Evolutionary conservation across 2,888 invertebrate genomes (phyloP).

Genomic region (Zygothrica quintamaculata): DNA sequence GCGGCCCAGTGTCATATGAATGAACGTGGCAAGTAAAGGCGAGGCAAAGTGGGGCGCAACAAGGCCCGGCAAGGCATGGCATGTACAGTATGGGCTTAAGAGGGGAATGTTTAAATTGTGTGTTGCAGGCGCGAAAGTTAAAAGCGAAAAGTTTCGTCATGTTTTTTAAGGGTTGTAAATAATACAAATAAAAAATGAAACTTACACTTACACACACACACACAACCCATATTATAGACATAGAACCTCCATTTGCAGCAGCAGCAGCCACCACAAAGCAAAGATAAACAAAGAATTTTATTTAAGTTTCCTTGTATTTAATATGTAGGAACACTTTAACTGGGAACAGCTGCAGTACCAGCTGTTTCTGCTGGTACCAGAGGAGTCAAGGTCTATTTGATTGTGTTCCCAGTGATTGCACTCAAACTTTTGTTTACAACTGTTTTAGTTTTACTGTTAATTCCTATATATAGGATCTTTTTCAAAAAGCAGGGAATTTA

Average conservation of each 20-base stretch:
- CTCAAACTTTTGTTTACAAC: no score
- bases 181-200: constrained; percentile 10
- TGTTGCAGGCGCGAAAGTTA: constrained; percentile 22
- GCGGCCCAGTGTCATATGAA: constrained; percentile 1
- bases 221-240: neutral
- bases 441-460: no score
- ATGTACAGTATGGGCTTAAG: no score
- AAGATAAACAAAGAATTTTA: neutral
- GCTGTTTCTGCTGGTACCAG: constrained; percentile 29
- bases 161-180: constrained; percentile 68
- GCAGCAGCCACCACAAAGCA: neutral
- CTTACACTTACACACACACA: neutral
- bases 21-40: constrained; percentile 1
- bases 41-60: neutral
- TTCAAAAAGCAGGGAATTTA: no score
- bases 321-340: constrained; percentile 3
- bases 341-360: constrained; percentile 36
- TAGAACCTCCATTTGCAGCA: constrained; percentile 10
- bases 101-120: no score
- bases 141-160: constrained; percentile 55
- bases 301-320: constrained; percentile 6
- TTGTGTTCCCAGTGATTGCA: neutral
- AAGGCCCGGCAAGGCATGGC: neutral
- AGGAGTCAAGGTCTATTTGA: neutral
- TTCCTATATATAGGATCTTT: no score